A percentile compares a stretch with the other conserved stretches of the same genome.
These are phyloP conservation scores for Ploceus nigricollis DNA, from an alignment of 2,113 vertebrate species.

Conservation along the genomic window DNA sequence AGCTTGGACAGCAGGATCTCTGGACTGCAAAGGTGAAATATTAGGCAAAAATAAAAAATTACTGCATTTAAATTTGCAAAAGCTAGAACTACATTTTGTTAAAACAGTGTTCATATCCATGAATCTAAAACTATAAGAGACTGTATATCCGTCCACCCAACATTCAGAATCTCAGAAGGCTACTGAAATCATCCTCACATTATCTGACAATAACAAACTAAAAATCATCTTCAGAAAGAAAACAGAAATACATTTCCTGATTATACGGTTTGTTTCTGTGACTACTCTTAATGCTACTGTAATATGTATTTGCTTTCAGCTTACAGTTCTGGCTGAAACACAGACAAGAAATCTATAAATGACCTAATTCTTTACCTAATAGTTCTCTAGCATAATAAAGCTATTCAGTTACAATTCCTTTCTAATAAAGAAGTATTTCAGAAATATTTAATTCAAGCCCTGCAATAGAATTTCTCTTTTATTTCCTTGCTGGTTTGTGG, in stretches of 20 bases:
- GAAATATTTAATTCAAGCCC: not conserved
- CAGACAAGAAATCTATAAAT: not conserved
- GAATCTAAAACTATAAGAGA: not conserved
- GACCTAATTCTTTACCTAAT: not conserved
- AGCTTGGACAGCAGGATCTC: constrained; percentile 97
- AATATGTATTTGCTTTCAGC: not conserved
- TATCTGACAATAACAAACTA: not conserved
- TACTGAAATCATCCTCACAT: not conserved
- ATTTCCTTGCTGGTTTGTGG: not conserved
- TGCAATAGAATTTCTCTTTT: not conserved
- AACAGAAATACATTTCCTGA: not conserved
- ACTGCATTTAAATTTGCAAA: not conserved
- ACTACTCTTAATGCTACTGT: not conserved
- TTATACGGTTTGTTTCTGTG: not conserved
- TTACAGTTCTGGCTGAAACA: not conserved
- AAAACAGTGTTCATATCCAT: not conserved
- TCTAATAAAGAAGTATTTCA: not conserved
- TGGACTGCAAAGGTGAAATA: constrained; percentile 76
- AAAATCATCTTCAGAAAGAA: not conserved
- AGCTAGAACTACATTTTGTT: not conserved
- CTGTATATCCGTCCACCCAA: not conserved
- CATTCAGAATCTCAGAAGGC: not conserved
- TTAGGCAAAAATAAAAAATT: not conserved
- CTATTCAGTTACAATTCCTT: not conserved
- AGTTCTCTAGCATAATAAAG: not conserved